Base-by-base conservation (phyloP, 64 coral and sea anemone species). In the Stichodactyla mertensii region DNA sequence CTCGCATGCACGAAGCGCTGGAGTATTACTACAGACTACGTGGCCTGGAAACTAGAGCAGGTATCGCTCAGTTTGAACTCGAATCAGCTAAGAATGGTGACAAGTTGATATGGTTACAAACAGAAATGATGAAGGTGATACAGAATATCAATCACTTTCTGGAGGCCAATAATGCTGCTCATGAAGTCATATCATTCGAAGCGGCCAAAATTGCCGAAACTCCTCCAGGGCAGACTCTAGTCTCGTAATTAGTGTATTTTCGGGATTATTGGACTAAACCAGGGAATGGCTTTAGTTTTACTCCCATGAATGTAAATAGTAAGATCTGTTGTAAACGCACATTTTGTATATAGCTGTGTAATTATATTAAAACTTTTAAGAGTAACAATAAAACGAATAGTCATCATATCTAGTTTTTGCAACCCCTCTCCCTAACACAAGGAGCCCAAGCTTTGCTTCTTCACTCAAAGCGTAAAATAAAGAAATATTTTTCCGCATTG, bases 61-160 rank as follows among this genome's bases (percentile, higher is more conserved):
- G 92, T 18, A 82, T 99, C 51, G 97, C 93, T 2, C 85, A 93
- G 55, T 95, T 99, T 82, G 90, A 95, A 57, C 83, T 95, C 1
- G 83, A 79, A 51, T 91, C 87, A 15, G 86, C 88, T 24, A 61
- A 61, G 23, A 99, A 99, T 88, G 93, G 93, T 20, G 97, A 95
- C n/a, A 95, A 92, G 61, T 86, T 99, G 10, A 82, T 86, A 4
- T 66, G 71, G 11, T 61, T 99, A 54, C 92, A 99, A 60, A 89
- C 87, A 62, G 97, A 95, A 83, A 92, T 99, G 90, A 88, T 92
- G 87, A 89, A 79, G 31, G 90, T 99, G 14, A 94, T 99, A 51
- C 86, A 95, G 77, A 90, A 93, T 14, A 99, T 99, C 54, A 99
- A 90, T 77, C 93, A 91, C 19, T 99, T 99, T 78, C 82, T 99